Conservation (phyloP, 2,113 vertebrate species). For the Galeopterus variegatus region DNA sequence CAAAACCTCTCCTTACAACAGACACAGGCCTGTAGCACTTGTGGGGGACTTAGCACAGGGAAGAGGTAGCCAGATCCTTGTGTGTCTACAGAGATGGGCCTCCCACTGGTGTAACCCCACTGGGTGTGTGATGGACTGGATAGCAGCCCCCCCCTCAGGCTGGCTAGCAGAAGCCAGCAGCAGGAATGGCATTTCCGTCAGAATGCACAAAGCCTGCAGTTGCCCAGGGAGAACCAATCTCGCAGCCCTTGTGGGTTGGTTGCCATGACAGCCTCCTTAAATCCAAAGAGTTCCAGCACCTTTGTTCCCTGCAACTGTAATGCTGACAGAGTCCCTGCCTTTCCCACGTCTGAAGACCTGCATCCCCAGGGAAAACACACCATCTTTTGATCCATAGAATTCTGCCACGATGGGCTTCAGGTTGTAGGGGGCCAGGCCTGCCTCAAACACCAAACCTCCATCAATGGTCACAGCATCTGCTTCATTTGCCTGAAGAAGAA, state of each 20-base stretch:
- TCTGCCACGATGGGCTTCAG: conserved; percentile 93
- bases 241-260: background rate
- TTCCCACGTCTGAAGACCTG: background rate
- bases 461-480: conserved; percentile 94
- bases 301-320: background rate
- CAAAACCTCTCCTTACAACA: background rate
- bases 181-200: background rate
- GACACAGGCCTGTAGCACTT: background rate
- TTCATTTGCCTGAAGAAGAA: conserved; percentile 84
- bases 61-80: background rate
- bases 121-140: background rate
- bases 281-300: background rate
- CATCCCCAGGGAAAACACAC: conserved; percentile 75
- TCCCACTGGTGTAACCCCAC: background rate
- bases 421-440: conserved; percentile 89
- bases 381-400: conserved; percentile 86
- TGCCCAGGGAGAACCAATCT: background rate
- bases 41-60: background rate
- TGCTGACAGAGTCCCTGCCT: background rate
- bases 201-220: background rate
- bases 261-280: background rate
- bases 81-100: background rate
- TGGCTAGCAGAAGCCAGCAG: background rate
- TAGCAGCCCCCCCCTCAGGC: background rate
- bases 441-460: conserved; percentile 91